Base-by-base conservation (phyloP, 2,797 vertebrate genomes). In the Hippocampus kuda region DNA sequence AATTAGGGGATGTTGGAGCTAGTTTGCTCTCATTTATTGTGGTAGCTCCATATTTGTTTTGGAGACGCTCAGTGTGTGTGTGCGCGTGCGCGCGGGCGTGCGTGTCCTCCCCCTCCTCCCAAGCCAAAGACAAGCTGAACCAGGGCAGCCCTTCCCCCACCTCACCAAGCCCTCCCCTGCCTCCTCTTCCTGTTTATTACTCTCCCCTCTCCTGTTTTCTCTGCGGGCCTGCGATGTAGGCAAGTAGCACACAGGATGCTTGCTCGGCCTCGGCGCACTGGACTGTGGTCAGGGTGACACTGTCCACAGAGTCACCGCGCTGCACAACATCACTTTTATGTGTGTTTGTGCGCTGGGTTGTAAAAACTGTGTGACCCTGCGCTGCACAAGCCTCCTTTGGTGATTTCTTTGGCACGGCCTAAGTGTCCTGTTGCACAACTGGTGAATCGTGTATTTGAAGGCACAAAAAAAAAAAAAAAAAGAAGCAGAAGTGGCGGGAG, bases 171-270 rank as follows among this genome's bases (percentile, higher is more conserved):
- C 79, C 79, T 74, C 77, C 82, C 82, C 78, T 73, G 71, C 83
- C 81, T 87, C 70, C 78, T 85, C 84, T 88, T 88, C 88, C 88
- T 88, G 87, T 90, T 88, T 87, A 86, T 88, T 83, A 87, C 83
- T 86, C 71, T 76, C 70, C 75, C 73, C 81, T 72, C 75, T 68
- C 79, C 76, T 70, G 78, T 84, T 85, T 85, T 82, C 81, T 81
- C 69, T 65, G 63, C 77, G 64, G 62, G 70, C 74, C 34, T 74
- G 68, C 69, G 64, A 68, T 46, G 63, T 65, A 71, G 77, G 73
- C 70, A 77, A 79, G 76, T 77, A 74, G 77, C 74, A 71, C 60
- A 42, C 64, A 79, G 75, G 77, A 83, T 79, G 80, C 76, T 72
- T 79, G 80, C 76, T 72, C 79, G 56, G 62, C 66, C 71, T 72